Conservation (phyloP, 2,113 vertebrate genomes). For the Entomyzon cyanotis region DNA sequence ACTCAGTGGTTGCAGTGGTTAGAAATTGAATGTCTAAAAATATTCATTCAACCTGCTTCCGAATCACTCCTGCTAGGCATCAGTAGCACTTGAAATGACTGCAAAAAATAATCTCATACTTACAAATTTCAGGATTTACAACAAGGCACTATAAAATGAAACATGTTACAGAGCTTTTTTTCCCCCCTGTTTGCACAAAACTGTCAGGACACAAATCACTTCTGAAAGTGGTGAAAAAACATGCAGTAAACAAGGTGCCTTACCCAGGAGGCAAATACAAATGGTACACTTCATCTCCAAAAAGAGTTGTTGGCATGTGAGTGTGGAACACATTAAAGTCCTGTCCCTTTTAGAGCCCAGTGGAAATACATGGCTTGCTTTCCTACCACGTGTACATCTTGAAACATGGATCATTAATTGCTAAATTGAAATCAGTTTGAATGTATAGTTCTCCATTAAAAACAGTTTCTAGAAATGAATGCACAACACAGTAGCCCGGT, state of each 20-base stretch:
- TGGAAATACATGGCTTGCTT: background rate
- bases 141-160: background rate
- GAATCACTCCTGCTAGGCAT: conserved; percentile 11
- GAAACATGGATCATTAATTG: background rate
- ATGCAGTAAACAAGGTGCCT: background rate
- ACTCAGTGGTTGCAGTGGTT: background rate
- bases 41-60: background rate
- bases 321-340: background rate
- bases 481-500: conserved; percentile 16
- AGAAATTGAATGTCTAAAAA: conserved; percentile 7
- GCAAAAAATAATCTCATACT: background rate
- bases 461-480: background rate
- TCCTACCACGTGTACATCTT: background rate
- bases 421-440: background rate
- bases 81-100: background rate
- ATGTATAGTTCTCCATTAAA: background rate
- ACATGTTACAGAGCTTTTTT: background rate
- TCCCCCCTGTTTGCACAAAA: background rate
- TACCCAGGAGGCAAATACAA: background rate
- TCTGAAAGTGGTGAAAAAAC: background rate
- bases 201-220: background rate
- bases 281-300: background rate
- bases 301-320: background rate
- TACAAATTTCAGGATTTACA: background rate
- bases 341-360: background rate